Evolutionary conservation across 2,888 invertebrate species (phyloP).

Genomic region (Drosophila meridiana): DNA sequence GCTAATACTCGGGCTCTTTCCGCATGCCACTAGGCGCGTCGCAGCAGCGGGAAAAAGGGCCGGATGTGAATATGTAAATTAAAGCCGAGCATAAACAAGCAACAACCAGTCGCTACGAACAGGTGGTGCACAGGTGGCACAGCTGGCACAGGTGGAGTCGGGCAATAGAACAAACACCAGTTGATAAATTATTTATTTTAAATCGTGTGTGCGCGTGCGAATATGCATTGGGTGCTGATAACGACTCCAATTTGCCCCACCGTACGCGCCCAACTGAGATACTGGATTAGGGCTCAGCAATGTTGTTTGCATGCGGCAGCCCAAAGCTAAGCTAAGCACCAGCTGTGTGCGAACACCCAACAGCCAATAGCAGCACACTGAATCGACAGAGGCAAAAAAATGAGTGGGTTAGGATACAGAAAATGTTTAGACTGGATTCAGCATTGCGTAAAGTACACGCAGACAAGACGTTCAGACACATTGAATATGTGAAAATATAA

Average conservation of each 20-base stretch:
- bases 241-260: slow-evolving; percentile 40
- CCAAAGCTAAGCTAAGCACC: slow-evolving; percentile 16
- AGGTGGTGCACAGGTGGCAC: slow-evolving; percentile 40
- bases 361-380: not conserved
- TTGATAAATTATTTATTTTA: slow-evolving; percentile 73
- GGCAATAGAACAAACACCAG: slow-evolving; percentile 36
- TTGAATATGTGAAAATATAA: not conserved
- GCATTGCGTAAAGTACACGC: not conserved
- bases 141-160: slow-evolving; percentile 43
- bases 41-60: slow-evolving; percentile 4
- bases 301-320: not conserved
- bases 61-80: slow-evolving; percentile 72
- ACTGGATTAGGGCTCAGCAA: slow-evolving; percentile 7
- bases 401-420: too few relatives aligned
- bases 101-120: slow-evolving; percentile 34
- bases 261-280: not conserved
- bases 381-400: slow-evolving; percentile 19
- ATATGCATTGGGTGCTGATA: slow-evolving; percentile 32
- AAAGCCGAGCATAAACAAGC: slow-evolving; percentile 56
- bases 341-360: slow-evolving; percentile 22
- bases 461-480: not conserved
- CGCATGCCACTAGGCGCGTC: slow-evolving; percentile 10
- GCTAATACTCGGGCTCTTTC: slow-evolving; percentile 33
- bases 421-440: not conserved
- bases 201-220: slow-evolving; percentile 37